Evolutionary conservation across 2,888 invertebrate genomes (phyloP), one percentile per base, ranked within the genome.

Genomic region (Polydrusus pterygomalis): DNA sequence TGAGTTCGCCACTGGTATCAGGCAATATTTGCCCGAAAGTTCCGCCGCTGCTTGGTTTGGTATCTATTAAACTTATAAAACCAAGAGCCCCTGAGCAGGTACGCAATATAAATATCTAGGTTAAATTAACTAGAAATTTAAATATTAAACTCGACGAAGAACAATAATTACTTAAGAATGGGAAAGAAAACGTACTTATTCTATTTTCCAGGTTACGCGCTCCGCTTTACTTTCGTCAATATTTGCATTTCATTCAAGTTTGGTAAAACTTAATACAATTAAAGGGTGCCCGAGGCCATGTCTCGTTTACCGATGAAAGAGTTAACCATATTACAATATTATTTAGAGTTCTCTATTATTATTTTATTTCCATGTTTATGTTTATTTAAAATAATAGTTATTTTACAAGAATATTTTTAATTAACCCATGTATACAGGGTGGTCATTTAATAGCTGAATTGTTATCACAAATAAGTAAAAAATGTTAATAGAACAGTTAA

Each of bases 181-280:
- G 70, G 73, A 76, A 72, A 76, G 69, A 72, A 76, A 76, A 72
- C 54, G 73, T 60, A 45, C 70, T 77, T 77, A 77, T 49, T 77
- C 74, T 77, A 77, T 77, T 77, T 76, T 77, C 77, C 77, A 74
- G 74, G 77, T 77, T 74, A 74, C 69, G 76, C 77, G 70, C 63
- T 38, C 70, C 68, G 73, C 65, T 73, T 73, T 73, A 73, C 71
- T 74, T 74, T 38, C 54, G 74, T 77, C 70, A 77, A 77, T 77
- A 77, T 77, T 77, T 77, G 77, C 49, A 56, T 77, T 77, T 77
- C 77, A 77, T 77, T 77, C 77, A 74, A 77, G 77, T 77, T 73
- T 70, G 77, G 74, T 77, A 77, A 74, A 77, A 77, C 74, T 77
- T 77, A 77, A 77, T 77, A 77, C 73, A 77, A 70, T 77, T 73